Evolutionary conservation across 2,888 invertebrate species (phyloP), one percentile per base, ranked within the genome.

Genomic region (Tenthredo distinguenda): DNA sequence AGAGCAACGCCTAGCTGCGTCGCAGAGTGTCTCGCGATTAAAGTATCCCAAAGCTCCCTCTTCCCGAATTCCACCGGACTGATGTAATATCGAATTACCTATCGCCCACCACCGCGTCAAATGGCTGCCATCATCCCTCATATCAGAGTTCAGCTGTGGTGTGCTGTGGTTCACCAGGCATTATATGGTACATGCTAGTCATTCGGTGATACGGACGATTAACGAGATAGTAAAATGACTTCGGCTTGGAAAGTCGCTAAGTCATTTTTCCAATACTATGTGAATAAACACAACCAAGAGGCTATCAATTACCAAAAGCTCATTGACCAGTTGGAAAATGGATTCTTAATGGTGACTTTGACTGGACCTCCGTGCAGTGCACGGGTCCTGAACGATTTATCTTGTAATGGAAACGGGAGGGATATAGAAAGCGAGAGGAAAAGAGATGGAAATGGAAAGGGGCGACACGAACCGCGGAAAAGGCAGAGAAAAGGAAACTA

Each of bases 341-440:
- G 90, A 91, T 90, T 90, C 86, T 88, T 89, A 89, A 90, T 90
- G 89, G 90, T 87, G 86, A 86, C 79, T 87, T 81, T 55, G 68
- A 84, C 84, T 77, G 71, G 84, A 86, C 85, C 89, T 88, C 89
- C 86, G 86, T 88, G 88, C 84, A 71, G 86, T 85, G 87, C 87
- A 87, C 87, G 84, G 55, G 65, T 85, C 86, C 83, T 87, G 88
- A 88, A 89, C 91, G 90, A 92, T 92, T 89, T 89, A 90, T 92
- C 91, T 91, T 90, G 90, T 90, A 90, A 90, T 91, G 90, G 90
- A 90, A 90, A 90, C 89, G 87, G 84, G 72, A 84, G 85, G 55
- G 76, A 37, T 71, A 77, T 74, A 85, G 86, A 85, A 87, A 86
- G 85, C 77, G 87, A 82, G 84, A 71, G 77, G 40, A 83, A 37